Conservation (phyloP, 2,797 vertebrate species). For the Sebastolobus alascanus region DNA sequence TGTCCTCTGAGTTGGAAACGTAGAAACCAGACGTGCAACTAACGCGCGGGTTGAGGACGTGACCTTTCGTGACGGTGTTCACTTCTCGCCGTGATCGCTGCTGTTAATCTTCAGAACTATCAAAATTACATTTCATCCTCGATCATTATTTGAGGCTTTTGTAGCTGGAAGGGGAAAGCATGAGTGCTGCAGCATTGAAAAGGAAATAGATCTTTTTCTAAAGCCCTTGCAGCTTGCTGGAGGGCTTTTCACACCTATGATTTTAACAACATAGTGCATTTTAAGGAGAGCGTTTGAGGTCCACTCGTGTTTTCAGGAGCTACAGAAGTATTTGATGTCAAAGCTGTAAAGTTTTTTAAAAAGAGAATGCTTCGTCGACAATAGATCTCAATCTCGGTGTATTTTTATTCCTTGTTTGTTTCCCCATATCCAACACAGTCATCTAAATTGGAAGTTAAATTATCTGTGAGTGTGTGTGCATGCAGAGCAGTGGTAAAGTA, state of each 20-base stretch:
- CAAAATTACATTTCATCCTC: constrained; percentile 38
- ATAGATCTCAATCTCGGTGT: background rate
- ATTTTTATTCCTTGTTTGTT: constrained; percentile 24
- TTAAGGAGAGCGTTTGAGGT: constrained; percentile 10
- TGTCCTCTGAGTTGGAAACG: constrained; percentile 49
- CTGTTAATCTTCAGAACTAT: constrained; percentile 39
- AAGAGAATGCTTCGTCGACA: background rate
- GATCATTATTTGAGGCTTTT: constrained; percentile 36
- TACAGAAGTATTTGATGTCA: background rate
- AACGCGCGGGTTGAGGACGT: constrained; percentile 4
- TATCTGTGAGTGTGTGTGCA: constrained; percentile 23
- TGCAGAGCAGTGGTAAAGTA: constrained; percentile 37
- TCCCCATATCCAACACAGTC: constrained; percentile 23
- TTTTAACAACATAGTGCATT: constrained; percentile 8
- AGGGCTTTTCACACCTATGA: constrained; percentile 36
- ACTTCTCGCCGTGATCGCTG: background rate
- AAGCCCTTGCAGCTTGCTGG: constrained; percentile 29
- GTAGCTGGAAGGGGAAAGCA: constrained; percentile 6
- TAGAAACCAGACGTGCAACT: constrained; percentile 22
- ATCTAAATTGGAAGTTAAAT: constrained; percentile 49
- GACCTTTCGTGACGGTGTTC: background rate
- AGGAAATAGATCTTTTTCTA: constrained; percentile 19
- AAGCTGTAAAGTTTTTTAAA: background rate
- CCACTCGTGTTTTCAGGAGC: background rate
- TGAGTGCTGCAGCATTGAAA: constrained; percentile 14